Evolutionary conservation across 2,888 invertebrate species (phyloP).

Genomic region (Drosophila prostipennis): DNA sequence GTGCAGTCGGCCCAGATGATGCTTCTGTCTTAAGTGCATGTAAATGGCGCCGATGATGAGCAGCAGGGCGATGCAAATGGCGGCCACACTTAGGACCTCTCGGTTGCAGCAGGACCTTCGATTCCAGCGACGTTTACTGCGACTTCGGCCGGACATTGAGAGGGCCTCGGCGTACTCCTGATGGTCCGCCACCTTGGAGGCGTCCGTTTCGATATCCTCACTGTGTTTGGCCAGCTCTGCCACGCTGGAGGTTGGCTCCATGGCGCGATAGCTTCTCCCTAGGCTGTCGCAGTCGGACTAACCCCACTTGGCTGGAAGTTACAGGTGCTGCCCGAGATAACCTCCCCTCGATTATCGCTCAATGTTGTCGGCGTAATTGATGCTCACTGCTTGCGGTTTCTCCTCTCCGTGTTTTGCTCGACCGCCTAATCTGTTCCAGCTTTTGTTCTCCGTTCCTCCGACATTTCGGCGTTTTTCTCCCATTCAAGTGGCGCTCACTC

Average conservation of each 20-base stretch:
- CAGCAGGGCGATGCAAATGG: conserved; percentile 63
- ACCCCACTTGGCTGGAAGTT: conserved; percentile 4
- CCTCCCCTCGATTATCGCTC: conserved; percentile 46
- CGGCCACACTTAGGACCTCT: conserved; percentile 52
- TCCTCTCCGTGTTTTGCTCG: conserved; percentile 2
- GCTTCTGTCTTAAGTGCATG: conserved; percentile 70
- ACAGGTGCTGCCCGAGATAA: conserved; percentile 37
- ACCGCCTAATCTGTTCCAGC: conserved; percentile 27
- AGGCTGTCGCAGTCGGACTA: conserved; percentile 15
- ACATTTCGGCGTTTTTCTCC: conserved; percentile 14
- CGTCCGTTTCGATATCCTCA: conserved; percentile 9
- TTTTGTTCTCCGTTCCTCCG: conserved; percentile 16
- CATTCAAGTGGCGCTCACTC: conserved; percentile 1
- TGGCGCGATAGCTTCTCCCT: conserved; percentile 7
- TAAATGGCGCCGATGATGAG: conserved; percentile 73
- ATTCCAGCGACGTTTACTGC: background rate
- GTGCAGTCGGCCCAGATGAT: conserved; percentile 71
- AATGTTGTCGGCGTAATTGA: conserved; percentile 29
- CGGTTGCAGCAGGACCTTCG: conserved; percentile 29
- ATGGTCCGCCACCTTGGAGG: conserved; percentile 17
- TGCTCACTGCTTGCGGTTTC: conserved; percentile 29
- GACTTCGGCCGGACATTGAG: conserved; percentile 12
- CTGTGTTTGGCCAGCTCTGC: conserved; percentile 4
- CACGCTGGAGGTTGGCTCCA: conserved; percentile 23
- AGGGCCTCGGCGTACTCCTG: conserved; percentile 29